Conservation (phyloP, 2,888 invertebrate genomes). For the Brachylomia viminalis region DNA sequence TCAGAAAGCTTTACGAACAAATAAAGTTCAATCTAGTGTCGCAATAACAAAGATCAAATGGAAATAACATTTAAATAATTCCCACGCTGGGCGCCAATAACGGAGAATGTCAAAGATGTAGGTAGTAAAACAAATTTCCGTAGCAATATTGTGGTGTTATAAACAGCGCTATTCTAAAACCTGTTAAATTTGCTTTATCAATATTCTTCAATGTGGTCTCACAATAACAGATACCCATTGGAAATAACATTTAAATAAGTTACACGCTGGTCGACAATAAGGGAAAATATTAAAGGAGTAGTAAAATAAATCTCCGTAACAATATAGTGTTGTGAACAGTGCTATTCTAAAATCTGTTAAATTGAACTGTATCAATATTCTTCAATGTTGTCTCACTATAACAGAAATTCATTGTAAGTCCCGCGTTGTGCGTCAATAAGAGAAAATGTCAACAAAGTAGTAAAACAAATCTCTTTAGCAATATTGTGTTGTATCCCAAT, state of each 20-base stretch:
- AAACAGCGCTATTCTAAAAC: no score
- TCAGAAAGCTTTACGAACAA: conserved; percentile 8
- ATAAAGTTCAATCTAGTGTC: conserved; percentile 30
- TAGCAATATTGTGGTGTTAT: conserved; percentile 6
- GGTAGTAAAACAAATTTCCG: conserved; percentile 1
- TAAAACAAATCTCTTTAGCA: conserved; percentile 3
- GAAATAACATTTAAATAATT: conserved; percentile 49
- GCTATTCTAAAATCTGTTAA: background rate
- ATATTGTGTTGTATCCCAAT: conserved; percentile 24
- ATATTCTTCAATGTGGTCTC: conserved; percentile 9
- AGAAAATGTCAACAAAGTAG: background rate
- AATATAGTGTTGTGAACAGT: conserved; percentile 10
- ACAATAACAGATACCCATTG: conserved; percentile 15
- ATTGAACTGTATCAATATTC: conserved; percentile 16
- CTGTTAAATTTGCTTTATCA: no score
- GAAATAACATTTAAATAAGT: conserved; percentile 38
- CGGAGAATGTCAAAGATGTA: background rate
- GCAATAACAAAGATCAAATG: conserved; percentile 15
- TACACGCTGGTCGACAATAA: no score
- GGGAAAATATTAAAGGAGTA: no score
- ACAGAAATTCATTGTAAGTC: no score
- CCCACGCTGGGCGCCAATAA: conserved; percentile 57
- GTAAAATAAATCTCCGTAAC: conserved; percentile 17
- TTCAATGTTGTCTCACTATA: no score
- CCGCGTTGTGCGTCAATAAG: no score